Percentiles rank a stretch among this genome's conserved stretches.
These are phyloP conservation scores for Yponomeuta evonymella DNA, from an alignment of 2,888 invertebrate species.

Conservation along the genomic window DNA sequence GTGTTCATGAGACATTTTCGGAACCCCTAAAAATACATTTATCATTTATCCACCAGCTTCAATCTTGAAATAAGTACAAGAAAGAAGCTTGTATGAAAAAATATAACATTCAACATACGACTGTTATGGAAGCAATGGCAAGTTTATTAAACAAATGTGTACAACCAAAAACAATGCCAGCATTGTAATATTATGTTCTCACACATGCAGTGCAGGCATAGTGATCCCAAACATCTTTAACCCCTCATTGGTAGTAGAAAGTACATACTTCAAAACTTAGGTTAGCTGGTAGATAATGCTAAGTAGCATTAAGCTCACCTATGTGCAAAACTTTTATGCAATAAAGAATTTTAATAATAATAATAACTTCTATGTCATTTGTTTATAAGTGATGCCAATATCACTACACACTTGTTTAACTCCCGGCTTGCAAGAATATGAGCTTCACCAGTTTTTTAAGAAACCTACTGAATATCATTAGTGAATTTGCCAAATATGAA, in stretches of 20 bases:
- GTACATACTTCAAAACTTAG: no score
- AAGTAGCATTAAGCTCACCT: no score
- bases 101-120: background rate
- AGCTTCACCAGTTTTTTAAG: no score
- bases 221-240: background rate
- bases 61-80: background rate
- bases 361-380: no score
- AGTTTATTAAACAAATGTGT: slow-evolving; percentile 23
- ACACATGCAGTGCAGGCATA: background rate
- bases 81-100: slow-evolving; percentile 1
- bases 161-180: slow-evolving; percentile 10
- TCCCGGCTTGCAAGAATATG: no score
- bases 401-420: no score
- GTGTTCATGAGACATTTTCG: slow-evolving; percentile 1
- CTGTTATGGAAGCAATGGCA: slow-evolving; percentile 16
- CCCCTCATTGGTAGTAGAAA: background rate
- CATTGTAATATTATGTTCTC: slow-evolving; percentile 6
- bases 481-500: no score
- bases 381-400: no score
- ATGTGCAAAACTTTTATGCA: no score
- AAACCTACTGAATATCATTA: no score
- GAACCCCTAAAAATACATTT: background rate
- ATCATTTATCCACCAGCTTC: background rate
- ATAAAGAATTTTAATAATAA: no score
- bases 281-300: no score